A percentile compares a stretch with the other conserved stretches of the same genome.
Evolutionary conservation across 2,113 vertebrate species (phyloP).

Genomic region (Nyctibius bracteatus): DNA sequence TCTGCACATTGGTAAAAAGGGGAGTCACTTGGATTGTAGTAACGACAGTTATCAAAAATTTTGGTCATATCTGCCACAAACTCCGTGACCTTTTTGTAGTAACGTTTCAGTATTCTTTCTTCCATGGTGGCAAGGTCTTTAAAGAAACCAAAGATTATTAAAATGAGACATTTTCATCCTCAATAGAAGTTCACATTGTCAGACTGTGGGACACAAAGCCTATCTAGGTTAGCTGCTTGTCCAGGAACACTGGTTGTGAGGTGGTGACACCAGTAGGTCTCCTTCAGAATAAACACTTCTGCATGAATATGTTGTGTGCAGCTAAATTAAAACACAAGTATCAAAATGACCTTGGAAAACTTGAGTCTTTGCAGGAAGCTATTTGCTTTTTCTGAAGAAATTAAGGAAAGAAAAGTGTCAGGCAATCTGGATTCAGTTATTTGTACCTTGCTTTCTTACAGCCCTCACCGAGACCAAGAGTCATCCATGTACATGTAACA

Average conservation of each 20-base stretch:
- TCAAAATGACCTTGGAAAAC: not conserved
- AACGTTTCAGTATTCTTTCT: constrained; percentile 88
- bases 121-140: constrained; percentile 98
- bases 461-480: not conserved
- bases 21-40: constrained; percentile 98
- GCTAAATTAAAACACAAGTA: not conserved
- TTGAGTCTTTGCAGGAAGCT: not conserved
- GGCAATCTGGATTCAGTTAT: not conserved
- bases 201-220: not conserved
- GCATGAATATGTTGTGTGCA: not conserved
- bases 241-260: not conserved
- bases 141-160: constrained; percentile 50
- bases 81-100: constrained; percentile 97
- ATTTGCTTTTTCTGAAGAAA: not conserved
- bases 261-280: not conserved
- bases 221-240: not conserved
- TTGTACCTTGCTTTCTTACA: not conserved
- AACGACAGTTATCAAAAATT: constrained; percentile 99
- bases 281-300: not conserved
- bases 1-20: constrained; percentile 98
- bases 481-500: rapidly evolving
- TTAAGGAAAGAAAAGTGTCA: not conserved
- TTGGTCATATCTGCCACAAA: constrained; percentile 99
- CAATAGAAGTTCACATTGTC: not conserved
- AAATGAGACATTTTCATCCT: not conserved